A percentile compares a stretch with the other conserved stretches of the same genome.
Conservation (phyloP, 1,140 invertebrate genomes). For the Calephelis virginiensis region DNA sequence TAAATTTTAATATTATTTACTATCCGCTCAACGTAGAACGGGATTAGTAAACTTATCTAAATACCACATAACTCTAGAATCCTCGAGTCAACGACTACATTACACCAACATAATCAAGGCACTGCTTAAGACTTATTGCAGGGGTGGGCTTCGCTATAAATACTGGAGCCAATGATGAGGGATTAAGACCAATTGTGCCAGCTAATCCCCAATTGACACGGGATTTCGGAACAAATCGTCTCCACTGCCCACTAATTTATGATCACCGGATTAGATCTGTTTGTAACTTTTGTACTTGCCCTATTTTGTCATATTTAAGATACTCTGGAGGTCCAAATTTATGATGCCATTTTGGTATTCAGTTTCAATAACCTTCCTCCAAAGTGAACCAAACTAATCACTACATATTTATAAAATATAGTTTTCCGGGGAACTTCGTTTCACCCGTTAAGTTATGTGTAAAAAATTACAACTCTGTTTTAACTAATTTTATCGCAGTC, state of each 20-base stretch:
- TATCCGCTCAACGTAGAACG: no score
- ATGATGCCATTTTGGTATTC: no score
- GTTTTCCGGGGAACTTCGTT: no score
- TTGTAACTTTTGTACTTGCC: background rate
- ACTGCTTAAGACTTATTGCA: slow-evolving; percentile 30
- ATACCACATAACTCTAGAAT: background rate
- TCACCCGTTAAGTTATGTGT: no score
- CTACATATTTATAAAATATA: no score
- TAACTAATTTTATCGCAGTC: no score
- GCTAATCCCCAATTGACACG: slow-evolving; percentile 57
- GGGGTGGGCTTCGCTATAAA: slow-evolving; percentile 46
- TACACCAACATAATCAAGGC: slow-evolving; percentile 25
- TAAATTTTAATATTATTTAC: no score
- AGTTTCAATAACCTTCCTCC: no score
- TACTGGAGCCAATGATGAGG: slow-evolving; percentile 44
- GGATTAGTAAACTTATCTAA: no score
- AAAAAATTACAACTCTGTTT: no score
- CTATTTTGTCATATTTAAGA: slow-evolving; percentile 1
- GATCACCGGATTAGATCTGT: slow-evolving; percentile 21
- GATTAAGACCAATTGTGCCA: slow-evolving; percentile 48
- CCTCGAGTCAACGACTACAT: background rate
- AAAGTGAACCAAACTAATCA: no score
- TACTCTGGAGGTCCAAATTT: no score
- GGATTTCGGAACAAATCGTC: slow-evolving; percentile 47
- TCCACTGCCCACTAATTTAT: slow-evolving; percentile 41